Evolutionary conservation across 2,888 invertebrate species (phyloP).

Genomic region (Drosophila mercatorum): DNA sequence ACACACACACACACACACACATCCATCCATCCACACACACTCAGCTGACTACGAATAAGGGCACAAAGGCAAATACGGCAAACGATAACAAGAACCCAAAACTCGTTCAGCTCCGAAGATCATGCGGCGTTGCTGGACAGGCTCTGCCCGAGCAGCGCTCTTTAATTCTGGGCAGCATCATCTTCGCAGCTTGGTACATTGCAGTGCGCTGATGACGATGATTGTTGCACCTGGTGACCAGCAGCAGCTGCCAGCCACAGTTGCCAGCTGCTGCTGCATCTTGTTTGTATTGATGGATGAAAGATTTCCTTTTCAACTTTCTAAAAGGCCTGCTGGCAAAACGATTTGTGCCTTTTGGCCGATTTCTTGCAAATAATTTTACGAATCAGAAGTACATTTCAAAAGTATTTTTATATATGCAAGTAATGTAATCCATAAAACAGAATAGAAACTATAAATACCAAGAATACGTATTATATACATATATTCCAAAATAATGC

Average conservation of each 20-base stretch:
- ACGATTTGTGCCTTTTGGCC: constrained; percentile 22
- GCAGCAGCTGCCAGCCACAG: constrained; percentile 47
- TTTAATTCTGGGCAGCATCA: constrained; percentile 54
- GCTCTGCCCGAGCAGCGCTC: constrained; percentile 36
- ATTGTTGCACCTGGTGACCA: constrained; percentile 73
- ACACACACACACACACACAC: constrained; percentile 4
- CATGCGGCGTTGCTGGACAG: constrained; percentile 50
- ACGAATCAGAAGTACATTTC: background rate
- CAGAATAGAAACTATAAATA: background rate
- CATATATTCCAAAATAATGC: background rate
- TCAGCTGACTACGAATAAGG: constrained; percentile 63
- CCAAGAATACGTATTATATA: background rate
- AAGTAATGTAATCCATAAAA: background rate
- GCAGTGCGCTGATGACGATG: constrained; percentile 33
- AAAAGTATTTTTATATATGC: background rate
- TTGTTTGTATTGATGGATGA: constrained; percentile 57
- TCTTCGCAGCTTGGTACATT: constrained; percentile 19
- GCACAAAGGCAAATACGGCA: constrained; percentile 69
- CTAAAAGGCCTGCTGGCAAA: constrained; percentile 46
- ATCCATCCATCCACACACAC: background rate
- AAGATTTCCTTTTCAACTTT: constrained; percentile 62
- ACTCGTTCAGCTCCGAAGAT: constrained; percentile 64
- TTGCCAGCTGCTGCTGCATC: constrained; percentile 43
- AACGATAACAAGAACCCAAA: constrained; percentile 45
- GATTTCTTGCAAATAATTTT: constrained; percentile 10